Percentiles rank a stretch among this genome's conserved stretches.
These are phyloP conservation scores for Struthidea cinerea DNA, from an alignment of 2,113 vertebrate genomes.

Conservation along the genomic window DNA sequence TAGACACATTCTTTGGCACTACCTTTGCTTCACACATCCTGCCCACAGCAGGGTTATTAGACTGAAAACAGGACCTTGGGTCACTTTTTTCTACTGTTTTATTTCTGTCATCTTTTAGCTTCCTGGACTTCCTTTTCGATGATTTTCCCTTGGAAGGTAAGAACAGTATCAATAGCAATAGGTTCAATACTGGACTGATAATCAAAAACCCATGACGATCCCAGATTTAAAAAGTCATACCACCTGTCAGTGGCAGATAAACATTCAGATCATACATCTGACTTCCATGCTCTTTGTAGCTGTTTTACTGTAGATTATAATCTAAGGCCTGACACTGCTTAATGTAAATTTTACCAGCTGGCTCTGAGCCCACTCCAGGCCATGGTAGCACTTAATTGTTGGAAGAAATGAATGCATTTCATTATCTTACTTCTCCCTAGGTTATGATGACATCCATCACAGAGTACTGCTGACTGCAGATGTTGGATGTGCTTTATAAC, in stretches of 20 bases:
- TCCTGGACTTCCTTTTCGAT: neutral
- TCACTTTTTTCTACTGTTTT: neutral
- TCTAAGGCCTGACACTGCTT: neutral
- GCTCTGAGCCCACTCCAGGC: neutral
- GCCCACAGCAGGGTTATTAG: neutral
- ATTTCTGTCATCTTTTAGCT: neutral
- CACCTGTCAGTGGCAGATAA: neutral
- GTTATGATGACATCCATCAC: slow-evolving; percentile 31
- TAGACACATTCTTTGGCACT: neutral
- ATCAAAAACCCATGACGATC: neutral
- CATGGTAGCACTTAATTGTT: neutral
- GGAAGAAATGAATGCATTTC: neutral
- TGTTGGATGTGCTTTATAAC: neutral
- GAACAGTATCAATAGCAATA: neutral
- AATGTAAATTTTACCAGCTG: neutral
- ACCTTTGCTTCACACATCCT: neutral
- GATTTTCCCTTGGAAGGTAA: neutral
- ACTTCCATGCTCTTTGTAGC: neutral
- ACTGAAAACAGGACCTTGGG: neutral
- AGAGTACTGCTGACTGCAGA: slow-evolving; percentile 23
- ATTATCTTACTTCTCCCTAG: slow-evolving; percentile 4
- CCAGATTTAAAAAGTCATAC: neutral
- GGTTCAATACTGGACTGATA: neutral
- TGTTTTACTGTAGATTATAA: neutral
- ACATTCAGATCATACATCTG: neutral